Conservation (phyloP, 2,888 invertebrate genomes). For the Agonopterix heracliana region DNA sequence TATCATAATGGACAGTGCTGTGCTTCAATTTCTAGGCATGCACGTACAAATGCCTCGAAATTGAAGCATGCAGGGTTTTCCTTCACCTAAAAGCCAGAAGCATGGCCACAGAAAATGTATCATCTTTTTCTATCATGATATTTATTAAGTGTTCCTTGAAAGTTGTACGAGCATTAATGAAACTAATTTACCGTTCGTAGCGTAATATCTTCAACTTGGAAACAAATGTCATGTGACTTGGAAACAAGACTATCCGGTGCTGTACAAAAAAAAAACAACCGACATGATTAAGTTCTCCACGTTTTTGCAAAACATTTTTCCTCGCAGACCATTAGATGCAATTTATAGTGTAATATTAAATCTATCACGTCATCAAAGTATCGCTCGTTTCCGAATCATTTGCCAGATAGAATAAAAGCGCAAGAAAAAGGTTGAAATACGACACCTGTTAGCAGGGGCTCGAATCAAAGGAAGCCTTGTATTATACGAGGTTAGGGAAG, state of each 20-base stretch:
- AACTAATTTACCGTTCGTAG: too few species aligned
- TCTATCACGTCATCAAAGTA: slow-evolving; percentile 26
- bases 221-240: too few species aligned
- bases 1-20: too few species aligned
- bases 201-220: too few species aligned
- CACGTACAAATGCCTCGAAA: too few species aligned
- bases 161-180: too few species aligned
- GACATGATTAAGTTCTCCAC: background rate
- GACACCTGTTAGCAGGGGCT: slow-evolving; percentile 35
- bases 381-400: slow-evolving; percentile 44
- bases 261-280: background rate
- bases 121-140: too few species aligned
- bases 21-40: too few species aligned
- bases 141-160: too few species aligned
- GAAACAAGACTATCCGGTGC: background rate
- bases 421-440: slow-evolving; percentile 37
- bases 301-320: background rate
- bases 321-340: slow-evolving; percentile 2
- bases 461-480: background rate
- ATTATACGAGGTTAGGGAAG: background rate
- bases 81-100: too few species aligned
- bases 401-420: slow-evolving; percentile 30
- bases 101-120: too few species aligned
- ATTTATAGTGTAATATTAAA: slow-evolving; percentile 16
- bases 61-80: too few species aligned